Evolutionary conservation across 2,888 invertebrate genomes (phyloP).

Genomic region (Cabera pusaria): DNA sequence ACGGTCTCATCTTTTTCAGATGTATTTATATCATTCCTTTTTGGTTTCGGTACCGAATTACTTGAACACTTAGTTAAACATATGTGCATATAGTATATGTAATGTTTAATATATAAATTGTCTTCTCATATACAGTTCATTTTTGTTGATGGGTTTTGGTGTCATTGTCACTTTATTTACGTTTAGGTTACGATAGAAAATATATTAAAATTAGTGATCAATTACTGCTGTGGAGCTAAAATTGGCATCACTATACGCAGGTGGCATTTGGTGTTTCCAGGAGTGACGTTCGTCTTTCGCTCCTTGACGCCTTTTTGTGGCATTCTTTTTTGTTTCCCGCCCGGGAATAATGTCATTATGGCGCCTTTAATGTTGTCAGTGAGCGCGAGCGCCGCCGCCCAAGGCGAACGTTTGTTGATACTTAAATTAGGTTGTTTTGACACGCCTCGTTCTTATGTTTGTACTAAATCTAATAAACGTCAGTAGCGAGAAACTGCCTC

Average conservation of each 20-base stretch:
- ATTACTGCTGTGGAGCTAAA: no score
- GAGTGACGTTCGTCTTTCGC: slow-evolving; percentile 53
- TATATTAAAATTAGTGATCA: no score
- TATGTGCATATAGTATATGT: no score
- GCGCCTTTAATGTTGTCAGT: slow-evolving; percentile 83
- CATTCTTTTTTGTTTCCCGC: slow-evolving; percentile 74
- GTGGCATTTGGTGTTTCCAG: neutral
- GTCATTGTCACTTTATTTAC: no score
- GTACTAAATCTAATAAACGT: slow-evolving; percentile 82
- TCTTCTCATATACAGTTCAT: no score
- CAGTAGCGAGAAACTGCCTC: slow-evolving; percentile 62
- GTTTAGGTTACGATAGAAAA: no score
- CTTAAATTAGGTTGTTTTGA: slow-evolving; percentile 83
- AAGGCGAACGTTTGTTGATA: slow-evolving; percentile 82
- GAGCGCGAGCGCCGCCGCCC: slow-evolving; percentile 74
- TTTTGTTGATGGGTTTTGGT: no score
- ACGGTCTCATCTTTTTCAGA: slow-evolving; percentile 18
- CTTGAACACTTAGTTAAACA: no score
- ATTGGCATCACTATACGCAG: no score
- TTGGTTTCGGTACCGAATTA: no score
- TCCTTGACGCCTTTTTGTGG: slow-evolving; percentile 75
- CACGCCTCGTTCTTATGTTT: slow-evolving; percentile 81
- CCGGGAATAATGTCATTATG: slow-evolving; percentile 82
- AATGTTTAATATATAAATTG: no score
- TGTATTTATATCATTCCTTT: slow-evolving; percentile 35